These are phyloP conservation scores for Drosophila melanica DNA, from an alignment of 1,140 invertebrate genomes.

Conservation along the genomic window DNA sequence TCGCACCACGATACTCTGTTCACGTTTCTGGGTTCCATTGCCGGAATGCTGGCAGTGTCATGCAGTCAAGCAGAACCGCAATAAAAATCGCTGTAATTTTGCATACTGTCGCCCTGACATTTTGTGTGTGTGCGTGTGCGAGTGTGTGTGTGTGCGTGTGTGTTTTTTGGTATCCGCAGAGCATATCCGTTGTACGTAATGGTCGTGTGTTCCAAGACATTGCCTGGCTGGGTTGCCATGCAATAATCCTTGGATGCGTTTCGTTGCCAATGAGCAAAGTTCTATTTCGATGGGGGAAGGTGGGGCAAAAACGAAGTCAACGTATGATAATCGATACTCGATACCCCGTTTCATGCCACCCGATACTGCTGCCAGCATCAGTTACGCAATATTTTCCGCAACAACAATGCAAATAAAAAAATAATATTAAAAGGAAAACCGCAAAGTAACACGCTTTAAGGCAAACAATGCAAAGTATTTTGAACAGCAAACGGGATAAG, in stretches of 20 bases:
- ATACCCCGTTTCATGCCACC: slow-evolving; percentile 13
- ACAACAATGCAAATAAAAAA: slow-evolving; percentile 1
- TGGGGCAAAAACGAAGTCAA: slow-evolving; percentile 20
- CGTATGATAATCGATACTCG: slow-evolving; percentile 47
- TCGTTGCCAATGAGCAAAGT: slow-evolving; percentile 22
- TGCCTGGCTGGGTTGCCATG: slow-evolving; percentile 31
- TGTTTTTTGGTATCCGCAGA: slow-evolving; percentile 27
- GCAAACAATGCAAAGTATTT: slow-evolving; percentile 19
- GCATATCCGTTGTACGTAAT: slow-evolving; percentile 26
- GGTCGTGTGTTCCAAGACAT: slow-evolving; percentile 36
- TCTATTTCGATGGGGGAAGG: background rate
- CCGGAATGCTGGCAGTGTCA: slow-evolving; percentile 43
- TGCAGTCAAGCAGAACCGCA: slow-evolving; percentile 69
- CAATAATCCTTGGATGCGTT: slow-evolving; percentile 35
- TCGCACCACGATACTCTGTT: background rate
- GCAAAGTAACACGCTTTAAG: slow-evolving; percentile 7
- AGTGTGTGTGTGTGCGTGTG: slow-evolving; percentile 11
- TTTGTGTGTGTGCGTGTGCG: slow-evolving; percentile 1
- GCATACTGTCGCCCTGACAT: slow-evolving; percentile 51
- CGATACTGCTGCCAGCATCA: slow-evolving; percentile 7
- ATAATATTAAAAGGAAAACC: slow-evolving; percentile 4
- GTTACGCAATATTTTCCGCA: slow-evolving; percentile 28
- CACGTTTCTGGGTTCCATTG: slow-evolving; percentile 4
- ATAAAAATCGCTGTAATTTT: slow-evolving; percentile 80
- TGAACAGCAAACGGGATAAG: slow-evolving; percentile 15